phyloP scores from a whole-genome alignment of 2,888 invertebrate genomes.

The Calameuta pallipes region DNA sequence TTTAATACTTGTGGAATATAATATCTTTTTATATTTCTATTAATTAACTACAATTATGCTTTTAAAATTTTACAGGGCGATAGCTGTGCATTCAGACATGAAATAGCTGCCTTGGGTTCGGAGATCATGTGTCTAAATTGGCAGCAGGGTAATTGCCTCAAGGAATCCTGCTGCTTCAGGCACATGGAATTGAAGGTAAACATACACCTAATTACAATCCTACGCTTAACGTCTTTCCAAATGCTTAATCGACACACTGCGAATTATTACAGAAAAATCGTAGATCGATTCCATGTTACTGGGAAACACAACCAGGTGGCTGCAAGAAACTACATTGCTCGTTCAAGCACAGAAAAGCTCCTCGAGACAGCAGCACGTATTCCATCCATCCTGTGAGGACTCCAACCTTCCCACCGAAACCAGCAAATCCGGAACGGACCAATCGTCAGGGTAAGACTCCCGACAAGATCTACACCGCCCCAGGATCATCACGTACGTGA shows the following conservation, averaged over 20 bases:
- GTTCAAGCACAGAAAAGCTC: slow-evolving; percentile 75
- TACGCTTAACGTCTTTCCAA: neutral
- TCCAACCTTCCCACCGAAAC: slow-evolving; percentile 46
- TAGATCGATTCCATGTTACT: slow-evolving; percentile 85
- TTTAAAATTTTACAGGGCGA: slow-evolving; percentile 73
- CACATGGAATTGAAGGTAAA: slow-evolving; percentile 87
- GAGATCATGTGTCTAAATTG: slow-evolving; percentile 85
- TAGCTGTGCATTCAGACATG: slow-evolving; percentile 85
- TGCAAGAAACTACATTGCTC: slow-evolving; percentile 88
- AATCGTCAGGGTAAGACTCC: slow-evolving; percentile 55
- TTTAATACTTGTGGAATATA: no score
- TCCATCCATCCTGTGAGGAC: slow-evolving; percentile 54
- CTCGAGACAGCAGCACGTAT: slow-evolving; percentile 37
- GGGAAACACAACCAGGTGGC: slow-evolving; percentile 87
- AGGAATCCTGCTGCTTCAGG: slow-evolving; percentile 82
- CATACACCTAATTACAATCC: slow-evolving; percentile 20
- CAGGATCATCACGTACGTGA: neutral
- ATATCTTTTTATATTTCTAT: no score
- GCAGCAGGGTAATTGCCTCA: slow-evolving; percentile 84
- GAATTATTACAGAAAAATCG: slow-evolving; percentile 77
- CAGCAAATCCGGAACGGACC: slow-evolving; percentile 57
- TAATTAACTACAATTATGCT: no score
- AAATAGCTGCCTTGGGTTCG: slow-evolving; percentile 83
- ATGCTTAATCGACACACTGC: no score
- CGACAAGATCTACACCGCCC: neutral